Conservation (phyloP, 2,113 vertebrate genomes). For the Sardina pilchardus region DNA sequence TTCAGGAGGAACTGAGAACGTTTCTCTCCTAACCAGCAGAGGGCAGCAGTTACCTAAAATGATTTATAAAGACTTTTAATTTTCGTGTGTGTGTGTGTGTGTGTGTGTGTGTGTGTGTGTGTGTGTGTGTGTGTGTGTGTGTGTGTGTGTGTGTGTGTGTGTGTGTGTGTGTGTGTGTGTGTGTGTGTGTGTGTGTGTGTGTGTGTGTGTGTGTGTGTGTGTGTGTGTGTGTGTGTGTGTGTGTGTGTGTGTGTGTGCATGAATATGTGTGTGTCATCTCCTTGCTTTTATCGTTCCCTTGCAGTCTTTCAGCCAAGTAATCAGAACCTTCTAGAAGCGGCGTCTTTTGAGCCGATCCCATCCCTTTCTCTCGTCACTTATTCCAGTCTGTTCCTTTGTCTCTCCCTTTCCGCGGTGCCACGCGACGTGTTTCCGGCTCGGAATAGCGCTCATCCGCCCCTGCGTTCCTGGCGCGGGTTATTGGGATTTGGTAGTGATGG, state of each 20-base stretch:
- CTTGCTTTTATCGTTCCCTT: conserved; percentile 20
- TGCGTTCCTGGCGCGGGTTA: neutral
- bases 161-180: conserved; percentile 36
- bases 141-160: conserved; percentile 28
- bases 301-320: conserved; percentile 31
- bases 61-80: neutral
- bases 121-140: conserved; percentile 27
- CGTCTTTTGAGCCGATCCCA: neutral
- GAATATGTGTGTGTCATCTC: conserved; percentile 23
- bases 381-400: neutral
- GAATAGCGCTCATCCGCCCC: neutral
- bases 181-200: conserved; percentile 28
- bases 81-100: conserved; percentile 36
- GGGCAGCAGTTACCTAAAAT: neutral
- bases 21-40: neutral
- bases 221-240: conserved; percentile 15
- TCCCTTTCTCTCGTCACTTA: neutral
- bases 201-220: conserved; percentile 23
- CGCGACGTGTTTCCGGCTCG: neutral
- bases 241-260: conserved; percentile 9
- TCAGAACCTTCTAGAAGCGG: conserved; percentile 22
- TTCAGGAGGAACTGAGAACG: neutral
- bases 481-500: neutral
- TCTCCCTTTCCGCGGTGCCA: neutral
- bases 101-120: conserved; percentile 34